Conservation (phyloP, 2,888 invertebrate species). For the Taphrorychus bicolor region DNA sequence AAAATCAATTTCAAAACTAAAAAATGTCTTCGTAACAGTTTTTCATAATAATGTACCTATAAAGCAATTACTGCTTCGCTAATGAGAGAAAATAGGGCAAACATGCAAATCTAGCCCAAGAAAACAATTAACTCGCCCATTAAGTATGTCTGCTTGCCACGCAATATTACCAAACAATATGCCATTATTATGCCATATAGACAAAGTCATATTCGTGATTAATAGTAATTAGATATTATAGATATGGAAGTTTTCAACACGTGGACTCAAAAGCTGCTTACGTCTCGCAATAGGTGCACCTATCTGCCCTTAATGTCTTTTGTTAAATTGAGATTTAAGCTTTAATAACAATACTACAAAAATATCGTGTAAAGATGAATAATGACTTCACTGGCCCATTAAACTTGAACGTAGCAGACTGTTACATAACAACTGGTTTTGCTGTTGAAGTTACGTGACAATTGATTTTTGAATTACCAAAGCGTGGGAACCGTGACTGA, state of each 20-base stretch:
- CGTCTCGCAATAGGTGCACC: neutral
- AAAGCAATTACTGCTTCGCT: no score
- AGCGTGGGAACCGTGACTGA: neutral
- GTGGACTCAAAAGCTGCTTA: neutral
- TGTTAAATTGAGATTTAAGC: neutral
- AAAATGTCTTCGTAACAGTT: no score
- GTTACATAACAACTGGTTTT: constrained; percentile 8
- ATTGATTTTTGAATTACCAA: constrained; percentile 3
- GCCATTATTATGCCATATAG: neutral
- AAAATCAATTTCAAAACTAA: no score
- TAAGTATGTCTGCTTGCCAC: neutral
- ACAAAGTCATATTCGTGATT: neutral
- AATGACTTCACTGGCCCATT: neutral
- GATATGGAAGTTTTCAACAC: neutral
- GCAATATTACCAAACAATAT: neutral
- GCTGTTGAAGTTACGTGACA: constrained; percentile 3
- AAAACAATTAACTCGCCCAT: no score
- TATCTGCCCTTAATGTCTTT: neutral
- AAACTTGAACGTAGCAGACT: neutral
- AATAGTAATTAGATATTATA: neutral
- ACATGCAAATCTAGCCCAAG: no score
- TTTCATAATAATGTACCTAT: no score
- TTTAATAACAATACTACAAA: neutral
- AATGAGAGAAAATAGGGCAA: no score
- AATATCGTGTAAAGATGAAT: neutral